Evolutionary conservation across 1,140 invertebrate genomes (phyloP).

Genomic region (Wiebesia pumilae): DNA sequence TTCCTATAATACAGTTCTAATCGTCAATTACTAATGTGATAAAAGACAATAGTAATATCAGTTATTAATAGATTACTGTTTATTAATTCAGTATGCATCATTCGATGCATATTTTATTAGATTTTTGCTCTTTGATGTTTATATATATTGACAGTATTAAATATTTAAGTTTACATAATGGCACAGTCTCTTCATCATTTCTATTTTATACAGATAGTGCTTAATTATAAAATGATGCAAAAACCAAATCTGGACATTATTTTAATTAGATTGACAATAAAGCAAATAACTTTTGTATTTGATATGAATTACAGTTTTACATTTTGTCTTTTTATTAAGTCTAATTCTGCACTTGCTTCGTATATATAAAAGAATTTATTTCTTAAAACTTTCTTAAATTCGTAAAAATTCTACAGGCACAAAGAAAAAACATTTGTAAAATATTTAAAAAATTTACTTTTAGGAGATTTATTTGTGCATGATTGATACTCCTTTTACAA

Average conservation of each 20-base stretch:
- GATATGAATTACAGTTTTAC: constrained; percentile 15
- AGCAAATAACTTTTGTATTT: constrained; percentile 36
- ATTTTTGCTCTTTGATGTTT: constrained; percentile 43
- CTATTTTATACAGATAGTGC: constrained; percentile 21
- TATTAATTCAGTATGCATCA: constrained; percentile 25
- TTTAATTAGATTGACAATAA: neutral
- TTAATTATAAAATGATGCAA: constrained; percentile 18
- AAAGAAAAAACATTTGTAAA: constrained; percentile 40
- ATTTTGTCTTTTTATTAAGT: constrained; percentile 1
- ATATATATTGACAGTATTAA: constrained; percentile 47
- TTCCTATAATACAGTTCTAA: constrained; percentile 26
- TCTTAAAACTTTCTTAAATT: neutral
- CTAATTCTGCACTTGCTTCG: constrained; percentile 31
- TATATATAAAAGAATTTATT: constrained; percentile 28
- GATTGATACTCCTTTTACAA: constrained; percentile 32
- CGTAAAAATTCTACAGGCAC: constrained; percentile 35
- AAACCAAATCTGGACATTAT: constrained; percentile 27
- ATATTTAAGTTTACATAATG: constrained; percentile 51
- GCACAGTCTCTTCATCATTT: constrained; percentile 49
- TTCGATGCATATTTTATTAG: constrained; percentile 25
- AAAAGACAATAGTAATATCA: constrained; percentile 37
- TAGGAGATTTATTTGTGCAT: constrained; percentile 22
- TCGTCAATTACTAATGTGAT: constrained; percentile 40
- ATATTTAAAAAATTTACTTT: constrained; percentile 34
- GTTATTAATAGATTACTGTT: constrained; percentile 40